Base-by-base conservation (phyloP, 92 coral and sea anemone species). In the Palythoa grandis region DNA sequence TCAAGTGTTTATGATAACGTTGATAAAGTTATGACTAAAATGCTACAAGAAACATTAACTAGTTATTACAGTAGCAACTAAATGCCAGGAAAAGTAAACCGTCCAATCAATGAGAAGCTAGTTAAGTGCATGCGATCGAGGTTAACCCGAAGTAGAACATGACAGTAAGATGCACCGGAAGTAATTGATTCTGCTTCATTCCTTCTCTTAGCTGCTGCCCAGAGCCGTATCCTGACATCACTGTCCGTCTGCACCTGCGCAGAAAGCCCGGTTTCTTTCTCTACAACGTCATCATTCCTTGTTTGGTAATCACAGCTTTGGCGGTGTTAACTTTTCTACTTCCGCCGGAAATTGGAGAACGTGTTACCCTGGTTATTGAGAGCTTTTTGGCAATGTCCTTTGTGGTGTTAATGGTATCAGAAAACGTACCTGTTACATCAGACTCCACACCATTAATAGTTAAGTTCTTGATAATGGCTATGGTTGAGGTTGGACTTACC, bases 251-350 rank as follows among this genome's bases (percentile, higher is more conserved):
- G 48, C 94, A 94, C 66, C 87, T 95, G 53, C 93, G 95, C 66
- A 95, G 98, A 16, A 95, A 95, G 82, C 96, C 98, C 17, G 97
- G 95, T 37, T 95, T 92, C 84, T 95, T 94, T 88, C 95, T 95
- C 56, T 92, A 92, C 93, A 95, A 92, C 85, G 92, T 95, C 80
- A 92, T 95, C 85, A 90, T 94, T 63, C 98, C 98, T 22, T 95
- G 95, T 77, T 90, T 95, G 78, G 95, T 95, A 40, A 92, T 95
- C 72, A 88, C 98, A n/a, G 91, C 97, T 4, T 86, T 95, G 29
- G 98, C 96, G 37, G 92, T 93, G 10, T 86, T 95, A 63, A 94
- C 98, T 76, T 95, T 95, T 85, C 87, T 95, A 70, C 95, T 94
- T 85, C 98, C 98, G 52, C 94, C 98, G 80, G 98, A 94, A 74